Conservation (phyloP, 2,113 vertebrate species). For the Cercocebus atys region DNA sequence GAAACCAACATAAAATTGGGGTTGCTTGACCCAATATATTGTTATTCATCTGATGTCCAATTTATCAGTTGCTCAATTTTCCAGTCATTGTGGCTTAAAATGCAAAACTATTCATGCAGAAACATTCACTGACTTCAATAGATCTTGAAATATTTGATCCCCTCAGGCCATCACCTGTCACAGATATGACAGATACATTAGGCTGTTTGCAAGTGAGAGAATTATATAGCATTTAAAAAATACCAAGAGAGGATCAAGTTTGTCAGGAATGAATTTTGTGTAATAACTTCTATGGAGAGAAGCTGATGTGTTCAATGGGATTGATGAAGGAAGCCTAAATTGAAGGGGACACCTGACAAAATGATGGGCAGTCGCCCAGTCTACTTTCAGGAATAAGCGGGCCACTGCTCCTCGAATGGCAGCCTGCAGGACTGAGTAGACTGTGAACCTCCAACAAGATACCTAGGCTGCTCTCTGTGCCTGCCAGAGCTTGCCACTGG, state of each 20-base stretch:
- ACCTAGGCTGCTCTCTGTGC: not conserved
- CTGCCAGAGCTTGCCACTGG: not conserved
- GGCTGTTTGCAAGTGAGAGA: not conserved
- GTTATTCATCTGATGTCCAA: not conserved
- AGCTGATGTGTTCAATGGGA: not conserved
- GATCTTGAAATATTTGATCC: not conserved
- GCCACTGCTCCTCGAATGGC: not conserved
- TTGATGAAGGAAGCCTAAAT: not conserved
- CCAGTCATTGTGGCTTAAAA: not conserved
- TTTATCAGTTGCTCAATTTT: not conserved
- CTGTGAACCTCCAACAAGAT: not conserved
- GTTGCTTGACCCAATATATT: not conserved
- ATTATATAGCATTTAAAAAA: not conserved
- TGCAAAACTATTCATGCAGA: not conserved
- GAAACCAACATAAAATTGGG: not conserved
- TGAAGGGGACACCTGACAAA: not conserved
- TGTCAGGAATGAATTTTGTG: not conserved
- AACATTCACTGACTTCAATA: not conserved
- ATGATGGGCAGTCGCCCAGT: accelerated
- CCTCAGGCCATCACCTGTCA: not conserved
- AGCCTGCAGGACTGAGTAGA: not conserved
- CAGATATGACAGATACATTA: no score
- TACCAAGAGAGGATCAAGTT: not conserved
- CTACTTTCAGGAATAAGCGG: accelerated
- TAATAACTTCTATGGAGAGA: not conserved